Evolutionary conservation across 2,113 vertebrate species (phyloP).

Genomic region (Ammodytes dubius): DNA sequence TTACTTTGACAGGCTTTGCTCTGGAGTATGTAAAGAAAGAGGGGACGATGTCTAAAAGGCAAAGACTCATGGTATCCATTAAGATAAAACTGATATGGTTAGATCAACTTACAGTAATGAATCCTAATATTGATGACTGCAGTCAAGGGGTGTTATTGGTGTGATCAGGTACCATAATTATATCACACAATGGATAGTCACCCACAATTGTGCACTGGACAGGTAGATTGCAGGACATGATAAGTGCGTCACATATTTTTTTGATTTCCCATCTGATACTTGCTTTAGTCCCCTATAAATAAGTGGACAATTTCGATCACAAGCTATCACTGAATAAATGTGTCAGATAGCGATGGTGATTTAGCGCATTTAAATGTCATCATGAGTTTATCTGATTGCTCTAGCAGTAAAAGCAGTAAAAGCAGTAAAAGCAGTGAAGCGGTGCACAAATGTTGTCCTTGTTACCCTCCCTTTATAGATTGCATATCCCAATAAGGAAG

Average conservation of each 20-base stretch:
- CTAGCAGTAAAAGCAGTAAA: neutral
- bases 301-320: neutral
- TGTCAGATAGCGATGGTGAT: neutral
- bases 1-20: neutral
- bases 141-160: constrained; percentile 12
- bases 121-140: constrained; percentile 6
- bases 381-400: neutral
- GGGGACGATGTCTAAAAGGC: neutral
- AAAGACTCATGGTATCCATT: constrained; percentile 1
- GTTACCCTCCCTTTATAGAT: neutral
- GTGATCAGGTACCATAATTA: constrained; percentile 2
- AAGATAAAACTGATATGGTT: constrained; percentile 15
- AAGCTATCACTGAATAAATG: neutral
- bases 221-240: neutral
- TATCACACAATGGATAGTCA: neutral
- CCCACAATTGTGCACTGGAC: neutral
- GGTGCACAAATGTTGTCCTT: neutral
- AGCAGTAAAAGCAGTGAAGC: neutral
- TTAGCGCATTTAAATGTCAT: neutral
- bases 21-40: neutral
- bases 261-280: neutral
- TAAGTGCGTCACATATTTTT: neutral
- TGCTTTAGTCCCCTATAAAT: neutral
- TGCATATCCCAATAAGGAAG: neutral
- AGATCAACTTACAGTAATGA: constrained; percentile 10